Conservation (phyloP, 2,113 vertebrate species). For the Etia nguti region DNA sequence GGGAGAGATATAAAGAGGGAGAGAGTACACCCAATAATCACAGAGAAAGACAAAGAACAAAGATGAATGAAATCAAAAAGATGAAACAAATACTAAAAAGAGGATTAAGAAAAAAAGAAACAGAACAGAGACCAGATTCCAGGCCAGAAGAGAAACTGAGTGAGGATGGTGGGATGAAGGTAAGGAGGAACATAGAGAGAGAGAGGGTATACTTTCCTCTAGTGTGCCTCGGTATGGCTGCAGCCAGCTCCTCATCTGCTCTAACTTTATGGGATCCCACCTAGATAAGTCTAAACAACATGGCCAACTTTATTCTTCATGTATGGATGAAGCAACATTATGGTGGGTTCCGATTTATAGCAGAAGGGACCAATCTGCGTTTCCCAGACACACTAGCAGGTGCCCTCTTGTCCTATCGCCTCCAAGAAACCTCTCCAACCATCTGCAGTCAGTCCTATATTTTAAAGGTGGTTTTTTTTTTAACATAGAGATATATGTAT, state of each 20-base stretch:
- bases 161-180: slow-evolving; percentile 64
- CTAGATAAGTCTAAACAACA: background rate
- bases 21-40: slow-evolving; percentile 42
- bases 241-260: background rate
- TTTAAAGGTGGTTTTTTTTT: slow-evolving; percentile 75
- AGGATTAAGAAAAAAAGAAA: slow-evolving; percentile 36
- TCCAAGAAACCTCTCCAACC: slow-evolving; percentile 42
- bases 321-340: background rate
- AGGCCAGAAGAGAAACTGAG: slow-evolving; percentile 72
- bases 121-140: slow-evolving; percentile 73
- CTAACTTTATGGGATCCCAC: background rate
- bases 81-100: slow-evolving; percentile 34
- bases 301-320: background rate
- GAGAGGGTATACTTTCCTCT: background rate
- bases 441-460: slow-evolving; percentile 72
- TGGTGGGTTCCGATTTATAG: background rate
- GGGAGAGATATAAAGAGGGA: slow-evolving; percentile 61
- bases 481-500: slow-evolving; percentile 77
- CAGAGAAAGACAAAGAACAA: slow-evolving; percentile 26
- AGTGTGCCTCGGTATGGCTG: background rate
- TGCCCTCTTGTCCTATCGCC: background rate
- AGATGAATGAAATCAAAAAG: slow-evolving; percentile 34
- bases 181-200: slow-evolving; percentile 10
- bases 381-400: slow-evolving; percentile 12
- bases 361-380: background rate